These are phyloP conservation scores for Timema podura DNA, from an alignment of 2,888 invertebrate species.

Conservation along the genomic window DNA sequence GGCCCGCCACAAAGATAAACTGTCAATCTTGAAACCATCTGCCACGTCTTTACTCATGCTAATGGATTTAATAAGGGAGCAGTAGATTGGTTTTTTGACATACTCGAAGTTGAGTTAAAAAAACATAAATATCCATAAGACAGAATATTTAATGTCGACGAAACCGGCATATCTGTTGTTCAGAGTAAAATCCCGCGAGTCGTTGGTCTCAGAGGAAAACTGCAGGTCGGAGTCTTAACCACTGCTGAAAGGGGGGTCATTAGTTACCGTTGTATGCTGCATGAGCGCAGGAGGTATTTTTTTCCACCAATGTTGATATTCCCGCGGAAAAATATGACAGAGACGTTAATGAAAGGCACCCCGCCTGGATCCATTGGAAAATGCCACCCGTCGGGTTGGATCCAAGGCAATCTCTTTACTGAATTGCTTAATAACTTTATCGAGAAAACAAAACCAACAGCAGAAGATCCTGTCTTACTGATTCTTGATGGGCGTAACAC, in stretches of 20 bases:
- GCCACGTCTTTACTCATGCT: too few relatives aligned
- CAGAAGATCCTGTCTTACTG: neutral
- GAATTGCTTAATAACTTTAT: too few relatives aligned
- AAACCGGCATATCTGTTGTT: neutral
- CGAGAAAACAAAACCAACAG: too few relatives aligned
- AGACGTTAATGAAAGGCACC: neutral
- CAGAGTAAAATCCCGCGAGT: neutral
- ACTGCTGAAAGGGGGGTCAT: neutral
- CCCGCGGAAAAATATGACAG: constrained; percentile 1
- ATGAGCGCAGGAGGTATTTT: constrained; percentile 12
- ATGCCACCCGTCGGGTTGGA: neutral
- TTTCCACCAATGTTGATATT: constrained; percentile 9
- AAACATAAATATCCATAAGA: too few relatives aligned
- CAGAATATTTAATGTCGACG: too few relatives aligned
- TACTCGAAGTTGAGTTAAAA: too few relatives aligned
- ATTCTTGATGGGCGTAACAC: neutral
- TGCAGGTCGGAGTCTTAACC: neutral
- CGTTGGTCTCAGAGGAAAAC: neutral
- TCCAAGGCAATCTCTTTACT: too few relatives aligned
- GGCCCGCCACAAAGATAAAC: too few relatives aligned
- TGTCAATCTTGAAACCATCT: too few relatives aligned
- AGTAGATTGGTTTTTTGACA: too few relatives aligned
- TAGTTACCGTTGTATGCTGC: constrained; percentile 1
- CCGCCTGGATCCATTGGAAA: neutral
- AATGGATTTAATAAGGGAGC: too few relatives aligned